Conservation (phyloP, 2,797 vertebrate genomes). For the Thaleichthys pacificus region DNA sequence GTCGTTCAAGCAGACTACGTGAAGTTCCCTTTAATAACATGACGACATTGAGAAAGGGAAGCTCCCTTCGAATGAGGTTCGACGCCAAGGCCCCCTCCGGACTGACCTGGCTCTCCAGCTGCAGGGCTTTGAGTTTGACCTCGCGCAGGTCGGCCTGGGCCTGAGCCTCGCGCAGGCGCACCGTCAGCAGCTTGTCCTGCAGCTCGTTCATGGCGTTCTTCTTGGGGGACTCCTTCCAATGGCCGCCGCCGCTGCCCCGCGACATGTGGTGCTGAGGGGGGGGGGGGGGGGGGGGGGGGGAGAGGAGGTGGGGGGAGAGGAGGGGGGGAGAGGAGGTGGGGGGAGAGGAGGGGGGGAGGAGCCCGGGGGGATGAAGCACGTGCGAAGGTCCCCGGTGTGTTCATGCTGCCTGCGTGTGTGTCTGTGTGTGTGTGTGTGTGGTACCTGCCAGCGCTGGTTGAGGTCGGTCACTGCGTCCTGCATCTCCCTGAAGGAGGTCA, state of each 20-base stretch:
- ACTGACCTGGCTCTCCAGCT: slow-evolving; percentile 91
- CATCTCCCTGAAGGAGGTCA: slow-evolving; percentile 84
- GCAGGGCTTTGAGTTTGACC: slow-evolving; percentile 86
- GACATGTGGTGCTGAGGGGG: slow-evolving; percentile 79
- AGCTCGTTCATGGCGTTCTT: slow-evolving; percentile 87
- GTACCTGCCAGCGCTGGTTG: slow-evolving; percentile 92
- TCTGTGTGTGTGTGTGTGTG: slow-evolving; percentile 1
- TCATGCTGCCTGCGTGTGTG: neutral
- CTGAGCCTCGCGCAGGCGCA: slow-evolving; percentile 88
- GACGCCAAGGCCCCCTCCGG: neutral
- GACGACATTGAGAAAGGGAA: no score
- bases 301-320: no score
- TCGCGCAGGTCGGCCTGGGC: slow-evolving; percentile 88
- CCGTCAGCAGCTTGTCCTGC: slow-evolving; percentile 90
- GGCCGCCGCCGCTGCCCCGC: slow-evolving; percentile 79
- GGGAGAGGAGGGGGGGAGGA: neutral
- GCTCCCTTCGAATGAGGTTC: no score
- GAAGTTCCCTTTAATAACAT: no score
- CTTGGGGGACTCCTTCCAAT: slow-evolving; percentile 95
- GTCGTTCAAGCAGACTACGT: no score
- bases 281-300: neutral
- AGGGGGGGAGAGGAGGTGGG: neutral
- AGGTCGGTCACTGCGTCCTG: slow-evolving; percentile 88
- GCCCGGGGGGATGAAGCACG: neutral
- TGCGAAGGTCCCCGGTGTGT: neutral